Base-by-base conservation (phyloP, 2,797 vertebrate species). In the Enteromius viviparus region DNA sequence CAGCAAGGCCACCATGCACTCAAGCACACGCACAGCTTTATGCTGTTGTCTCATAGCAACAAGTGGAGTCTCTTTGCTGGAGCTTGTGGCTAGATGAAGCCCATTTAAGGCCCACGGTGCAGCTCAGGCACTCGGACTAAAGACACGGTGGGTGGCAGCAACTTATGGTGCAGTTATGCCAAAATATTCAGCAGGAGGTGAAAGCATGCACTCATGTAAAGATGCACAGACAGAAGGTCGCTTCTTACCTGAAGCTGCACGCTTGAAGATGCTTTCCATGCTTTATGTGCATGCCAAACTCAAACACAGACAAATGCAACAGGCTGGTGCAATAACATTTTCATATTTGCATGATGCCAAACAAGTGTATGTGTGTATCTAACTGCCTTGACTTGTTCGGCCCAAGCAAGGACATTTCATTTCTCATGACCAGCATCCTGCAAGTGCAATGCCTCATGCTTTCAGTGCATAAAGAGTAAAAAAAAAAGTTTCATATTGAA, bases 31-130 rank as follows among this genome's bases (percentile, higher is more conserved):
- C 88, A 91, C 85, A 88, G 87, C 84, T 91, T 91, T 85, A 85
- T 90, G 90, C 91, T 80, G 70, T 89, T 78, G 94, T 93, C 92
- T 92, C 93, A 94, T 95, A 95, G 94, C 95, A 95, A 95, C 94
- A 95, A 94, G 93, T 94, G 90, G 87, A 93, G 87, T 90, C 74
- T 88, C 78, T 85, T 87, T 81, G 81, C 88, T 86, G 66, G 78
- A 87, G 80, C 64, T 55, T 64, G 26, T 74, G 34, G 75, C 81
- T n/a, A 26, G 65, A 66, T 76, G 81, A 77, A 83, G 62, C 55
- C 80, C 62, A 58, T 80, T 81, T 77, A 66, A 85, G 80, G 77
- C 89, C 87, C 74, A 80, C 82, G 84, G 70, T 78, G 75, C 69
- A 85, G 85, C 40, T 66, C 70, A 68, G 77, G 60, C 55, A 8